phyloP scores from a whole-genome alignment of 37 sponge, comb jelly and placozoan species.

The Haliclona indistincta region DNA sequence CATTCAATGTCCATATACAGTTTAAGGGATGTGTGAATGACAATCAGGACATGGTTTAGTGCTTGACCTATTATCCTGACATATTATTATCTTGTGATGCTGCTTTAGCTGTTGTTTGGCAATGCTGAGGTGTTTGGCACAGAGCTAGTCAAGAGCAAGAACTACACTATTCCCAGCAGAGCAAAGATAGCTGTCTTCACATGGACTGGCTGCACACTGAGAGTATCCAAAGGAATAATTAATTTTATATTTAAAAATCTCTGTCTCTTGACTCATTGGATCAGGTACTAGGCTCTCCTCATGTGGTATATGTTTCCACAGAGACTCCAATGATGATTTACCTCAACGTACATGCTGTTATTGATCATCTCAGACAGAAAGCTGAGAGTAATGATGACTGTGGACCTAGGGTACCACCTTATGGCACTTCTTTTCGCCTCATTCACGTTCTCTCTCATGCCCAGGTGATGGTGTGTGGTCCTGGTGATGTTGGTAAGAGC shows the following conservation, averaged over 20 bases:
- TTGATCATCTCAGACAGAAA: slow-evolving; percentile 78
- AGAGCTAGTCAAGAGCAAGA: slow-evolving; percentile 77
- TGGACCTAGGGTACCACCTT: slow-evolving; percentile 69
- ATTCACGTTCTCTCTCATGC: background rate
- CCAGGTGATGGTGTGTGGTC: slow-evolving; percentile 85
- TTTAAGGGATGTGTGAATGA: background rate
- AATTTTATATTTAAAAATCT: background rate
- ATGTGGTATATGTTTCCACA: slow-evolving; percentile 68
- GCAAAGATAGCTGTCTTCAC: slow-evolving; percentile 88
- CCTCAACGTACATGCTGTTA: slow-evolving; percentile 81
- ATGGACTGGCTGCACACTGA: slow-evolving; percentile 78
- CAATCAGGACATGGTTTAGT: background rate
- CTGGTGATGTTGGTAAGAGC: slow-evolving; percentile 94
- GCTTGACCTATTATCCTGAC: background rate
- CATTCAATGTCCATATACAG: too few species aligned
- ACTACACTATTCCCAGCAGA: slow-evolving; percentile 47
- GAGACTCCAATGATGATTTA: slow-evolving; percentile 94
- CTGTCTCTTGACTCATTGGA: background rate
- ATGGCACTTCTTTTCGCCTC: background rate
- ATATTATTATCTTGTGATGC: background rate
- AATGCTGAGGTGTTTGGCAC: slow-evolving; percentile 95
- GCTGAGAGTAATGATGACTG: slow-evolving; percentile 51
- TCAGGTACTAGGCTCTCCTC: slow-evolving; percentile 69
- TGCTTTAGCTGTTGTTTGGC: slow-evolving; percentile 66
- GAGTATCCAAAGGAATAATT: slow-evolving; percentile 31